These are phyloP conservation scores for Drosophila setosimentum DNA, from an alignment of 2,888 invertebrate genomes.

Conservation along the genomic window DNA sequence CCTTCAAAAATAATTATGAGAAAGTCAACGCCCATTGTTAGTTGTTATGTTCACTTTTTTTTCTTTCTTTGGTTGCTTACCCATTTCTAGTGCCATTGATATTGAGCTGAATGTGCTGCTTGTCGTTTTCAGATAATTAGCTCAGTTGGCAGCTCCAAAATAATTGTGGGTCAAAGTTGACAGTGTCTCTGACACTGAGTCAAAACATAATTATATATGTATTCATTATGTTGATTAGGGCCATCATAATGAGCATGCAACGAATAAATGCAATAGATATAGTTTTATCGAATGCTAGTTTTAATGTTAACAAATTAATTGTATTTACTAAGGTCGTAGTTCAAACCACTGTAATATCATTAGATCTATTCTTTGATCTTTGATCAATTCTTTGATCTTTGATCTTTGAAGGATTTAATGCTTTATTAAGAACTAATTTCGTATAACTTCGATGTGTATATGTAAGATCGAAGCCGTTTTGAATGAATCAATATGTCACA, in stretches of 20 bases:
- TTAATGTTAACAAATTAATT: neutral
- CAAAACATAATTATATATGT: neutral
- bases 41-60: constrained; percentile 31
- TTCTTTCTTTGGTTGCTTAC: constrained; percentile 46
- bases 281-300: neutral
- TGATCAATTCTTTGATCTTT: too few species aligned
- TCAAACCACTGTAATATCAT: neutral
- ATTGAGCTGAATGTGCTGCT: constrained; percentile 25
- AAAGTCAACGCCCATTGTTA: constrained; percentile 71
- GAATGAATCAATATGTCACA: neutral
- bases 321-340: neutral
- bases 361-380: too few species aligned
- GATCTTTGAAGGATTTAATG: too few species aligned
- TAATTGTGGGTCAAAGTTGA: constrained; percentile 39
- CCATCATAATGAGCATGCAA: neutral
- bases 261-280: neutral
- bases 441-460: neutral
- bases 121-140: constrained; percentile 70
- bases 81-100: constrained; percentile 45
- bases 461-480: neutral
- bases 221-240: constrained; percentile 1
- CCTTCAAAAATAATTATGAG: constrained; percentile 66
- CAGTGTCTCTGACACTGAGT: neutral
- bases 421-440: neutral
- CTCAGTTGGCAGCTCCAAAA: constrained; percentile 37